Base-by-base conservation (phyloP, 2,888 invertebrate species). In the Augiades crinisus region DNA sequence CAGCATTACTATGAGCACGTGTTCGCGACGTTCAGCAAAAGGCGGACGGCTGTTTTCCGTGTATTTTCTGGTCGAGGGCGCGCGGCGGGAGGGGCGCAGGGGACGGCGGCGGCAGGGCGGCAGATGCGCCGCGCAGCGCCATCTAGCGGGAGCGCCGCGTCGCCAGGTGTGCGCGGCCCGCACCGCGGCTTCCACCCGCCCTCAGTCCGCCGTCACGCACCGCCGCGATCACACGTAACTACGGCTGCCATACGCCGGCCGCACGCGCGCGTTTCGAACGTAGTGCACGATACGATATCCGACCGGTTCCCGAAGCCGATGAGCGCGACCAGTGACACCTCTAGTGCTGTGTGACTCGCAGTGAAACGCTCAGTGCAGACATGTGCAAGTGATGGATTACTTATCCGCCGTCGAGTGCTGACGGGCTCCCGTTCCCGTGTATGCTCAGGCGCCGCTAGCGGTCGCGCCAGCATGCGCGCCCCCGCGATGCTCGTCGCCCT, bases 401-500 rank as follows among this genome's bases (percentile, higher is more conserved):
- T 82, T 80, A 49, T 41, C 50, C 43, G 50, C 67, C 70, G 70
- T 68, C 66, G 69, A 70, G 70, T 81, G 82, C 78, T 87, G 87
- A 87, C 80, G 81, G 79, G 72, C 62, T 75, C 67, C 76, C 76
- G 65, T 65, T 68, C 82, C 80, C 79, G 70, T 77, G 70, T 78
- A 83, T 87, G 85, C 84, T 76, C 89, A 81, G 87, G 88, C 88
- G 86, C 88, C 85, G 87, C 79, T 80, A 76, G 83, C 73, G 86
- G 85, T 71, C 82, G 87, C 87, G 88, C 81, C 88, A 87, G 74
- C 74, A 89, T 89, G 89, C 88, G 89, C 89, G 86, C 82, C 86
- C 81, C 83, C 72, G 82, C 88, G 83, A 81, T 89, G 87, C 81
- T 89, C 75, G 65, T 89, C 75, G 89, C 89, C 89, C 89, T 89